Base-by-base conservation (phyloP, 1,140 invertebrate genomes). In the Linepithema humile region DNA sequence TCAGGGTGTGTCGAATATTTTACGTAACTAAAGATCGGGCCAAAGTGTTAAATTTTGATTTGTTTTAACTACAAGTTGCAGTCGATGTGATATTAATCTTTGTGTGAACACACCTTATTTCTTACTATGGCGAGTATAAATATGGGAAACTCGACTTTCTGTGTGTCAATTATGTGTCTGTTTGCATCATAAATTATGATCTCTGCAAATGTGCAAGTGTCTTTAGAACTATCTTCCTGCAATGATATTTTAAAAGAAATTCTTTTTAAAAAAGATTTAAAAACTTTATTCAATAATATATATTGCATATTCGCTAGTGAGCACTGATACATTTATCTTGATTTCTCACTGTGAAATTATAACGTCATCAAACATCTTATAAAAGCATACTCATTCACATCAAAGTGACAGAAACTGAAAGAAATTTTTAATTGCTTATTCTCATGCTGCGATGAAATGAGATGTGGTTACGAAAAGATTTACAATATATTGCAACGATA, bases 21-120 rank as follows among this genome's bases (percentile, higher is more conserved):
- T 53, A 57, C 85, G 86, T 86, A 83, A 50, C 65, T 80, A 26
- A 64, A 60, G 17, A 60, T 80, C 59, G 17, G 72, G 75, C 59
- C 77, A 62, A 82, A 85, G 62, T 75, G 85, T 86, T 70, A 85
- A 78, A 38, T 59, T 77, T 65, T 74, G 65, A 80, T 86, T 86
- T 85, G 67, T 67, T 53, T 75, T 77, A 70, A 69, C 53, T 64
- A 80, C 85, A 82, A 65, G 53, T 62, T 67, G 43, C 43, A 48
- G 32, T 72, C 29, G 70, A 48, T 20, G 35, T 50, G 69, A 87
- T 86, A 87, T 62, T 85, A 85, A 85, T 85, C 74, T 86, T 75
- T 62, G 62, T 38, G 48, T 29, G 72, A 83, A 59, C 80, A 84
- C 80, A 74, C 50, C 84, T 82, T 55, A 38, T 48, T 85, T 85